Base-by-base conservation (phyloP, 2,797 vertebrate genomes). In the Falco cherrug region DNA sequence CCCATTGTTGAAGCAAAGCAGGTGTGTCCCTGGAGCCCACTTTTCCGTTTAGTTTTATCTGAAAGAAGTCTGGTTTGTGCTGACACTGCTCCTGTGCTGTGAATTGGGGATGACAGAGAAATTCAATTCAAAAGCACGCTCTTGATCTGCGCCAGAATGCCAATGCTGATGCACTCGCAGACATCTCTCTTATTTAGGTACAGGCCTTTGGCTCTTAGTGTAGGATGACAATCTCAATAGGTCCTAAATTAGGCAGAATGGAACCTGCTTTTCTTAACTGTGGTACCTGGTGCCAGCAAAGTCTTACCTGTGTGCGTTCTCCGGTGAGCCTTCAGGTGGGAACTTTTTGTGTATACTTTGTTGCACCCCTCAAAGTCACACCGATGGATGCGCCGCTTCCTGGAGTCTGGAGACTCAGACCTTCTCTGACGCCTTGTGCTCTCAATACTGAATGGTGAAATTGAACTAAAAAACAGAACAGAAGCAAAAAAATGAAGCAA, bases 331-430 rank as follows among this genome's bases (percentile, higher is more conserved):
- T 99, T 99, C 98, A 99, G 98, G 97, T 99, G 99, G 93, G 99
- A 99, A 97, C 99, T 99, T 98, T 99, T 99, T 87, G 99, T 99
- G 97, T 99, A 99, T 14, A 99, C 99, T 97, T 99, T 99, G 99
- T 99, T 99, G 98, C 99, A 99, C 92, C 99, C 99, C 94, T 99
- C 99, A 86, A 99, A 99, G 98, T 99, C 99, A 98, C 99, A 99
- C 97, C 99, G 98, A 98, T 99, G 99, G 98, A 99, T 99, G 93
- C 99, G 99, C 70, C 99, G 98, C 97, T 99, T 99, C 98, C 99
- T 99, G 94, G 99, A 99, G 97, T 99, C 99, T 8, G 99, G 99
- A 39, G 99, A 99, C 97, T 99, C 99, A 20, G 99, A 99, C 96
- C 99, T 98, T 93, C 99, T 98, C 91, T 99, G 99, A 94, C 99